Evolutionary conservation across 2,797 vertebrate species (phyloP).

Genomic region (Tenualosa thibaudeaui): DNA sequence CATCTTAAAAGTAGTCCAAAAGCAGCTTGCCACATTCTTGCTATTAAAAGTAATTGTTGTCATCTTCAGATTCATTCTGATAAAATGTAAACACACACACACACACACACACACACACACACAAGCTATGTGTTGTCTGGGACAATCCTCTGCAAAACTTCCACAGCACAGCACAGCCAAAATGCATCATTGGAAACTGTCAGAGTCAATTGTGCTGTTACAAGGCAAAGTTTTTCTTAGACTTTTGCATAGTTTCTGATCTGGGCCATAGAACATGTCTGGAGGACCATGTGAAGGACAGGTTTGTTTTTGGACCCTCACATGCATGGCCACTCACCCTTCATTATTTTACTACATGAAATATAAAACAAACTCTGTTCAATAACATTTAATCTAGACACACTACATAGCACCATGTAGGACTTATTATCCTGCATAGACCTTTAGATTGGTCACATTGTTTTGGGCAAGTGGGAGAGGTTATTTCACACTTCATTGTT

Average conservation of each 20-base stretch:
- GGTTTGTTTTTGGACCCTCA: neutral
- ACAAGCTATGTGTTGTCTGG: no score
- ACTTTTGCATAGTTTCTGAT: neutral
- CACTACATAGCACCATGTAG: no score
- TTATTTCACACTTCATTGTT: slow-evolving; percentile 26
- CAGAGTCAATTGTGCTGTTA: neutral
- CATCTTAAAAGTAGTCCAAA: no score
- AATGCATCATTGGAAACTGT: no score
- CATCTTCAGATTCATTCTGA: neutral
- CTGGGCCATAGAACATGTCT: neutral
- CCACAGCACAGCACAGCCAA: no score
- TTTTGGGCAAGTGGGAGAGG: neutral
- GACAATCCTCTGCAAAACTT: no score
- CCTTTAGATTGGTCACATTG: neutral
- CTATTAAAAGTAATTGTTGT: neutral
- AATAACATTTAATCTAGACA: neutral
- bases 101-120: neutral
- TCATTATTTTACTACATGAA: no score
- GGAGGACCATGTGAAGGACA: neutral
- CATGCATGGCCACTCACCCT: no score
- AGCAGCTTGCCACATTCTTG: neutral
- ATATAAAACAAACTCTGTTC: no score
- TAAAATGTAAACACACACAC: neutral
- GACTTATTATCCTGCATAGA: neutral
- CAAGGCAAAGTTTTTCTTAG: neutral